Base-by-base conservation (phyloP, 1,140 invertebrate genomes). In the Apis laboriosa region DNA sequence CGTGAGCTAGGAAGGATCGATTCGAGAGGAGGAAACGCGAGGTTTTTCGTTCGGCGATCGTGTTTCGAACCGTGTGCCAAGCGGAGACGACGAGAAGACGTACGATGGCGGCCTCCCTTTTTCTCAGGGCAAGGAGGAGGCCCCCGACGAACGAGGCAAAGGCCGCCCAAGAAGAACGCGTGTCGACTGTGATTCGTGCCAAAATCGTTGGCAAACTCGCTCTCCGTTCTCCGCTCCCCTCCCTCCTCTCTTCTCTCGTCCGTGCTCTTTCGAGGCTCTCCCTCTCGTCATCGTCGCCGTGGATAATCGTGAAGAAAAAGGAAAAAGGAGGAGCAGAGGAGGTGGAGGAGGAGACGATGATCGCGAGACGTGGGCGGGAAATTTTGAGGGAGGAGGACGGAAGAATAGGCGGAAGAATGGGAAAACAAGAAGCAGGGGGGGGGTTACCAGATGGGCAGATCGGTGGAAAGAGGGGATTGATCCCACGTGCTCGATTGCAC, bases 401-500 rank as follows among this genome's bases (percentile, higher is more conserved):
- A 19, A 15, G 61, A 19, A 67, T 2, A 13, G 28, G n/a, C 17
- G 9, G 72, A 56, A 8, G 17, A 21, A 34, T 28, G 13, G 61
- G 17, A 9, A 15, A 28, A 7, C 43, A 9, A 28, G 2, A 24
- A 9, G 15, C 7, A 28, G 43, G 61, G 17, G 15, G 56, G 28
- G 49, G 15, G 19, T 15, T 8, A 51, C 9, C 73, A 19, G 53
- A 76, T 56, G 73, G 15, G 21, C 53, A 12, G 34, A 21, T 21
- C 3, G 12, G 3, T 13, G 17, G 17, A 28, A 58, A 68, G 66
- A 34, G 80, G 80, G 70, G 51, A 64, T 24, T 53, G 68, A 66
- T 77, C 86, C 80, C 84, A 92, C 91, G 88, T 87, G 86, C 79
- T 88, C 78, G 75, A 90, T 92, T 92, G 87, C 91, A 89, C 90